phyloP scores from a whole-genome alignment of 2,113 vertebrate genomes.

The Nothobranchius furzeri region DNA sequence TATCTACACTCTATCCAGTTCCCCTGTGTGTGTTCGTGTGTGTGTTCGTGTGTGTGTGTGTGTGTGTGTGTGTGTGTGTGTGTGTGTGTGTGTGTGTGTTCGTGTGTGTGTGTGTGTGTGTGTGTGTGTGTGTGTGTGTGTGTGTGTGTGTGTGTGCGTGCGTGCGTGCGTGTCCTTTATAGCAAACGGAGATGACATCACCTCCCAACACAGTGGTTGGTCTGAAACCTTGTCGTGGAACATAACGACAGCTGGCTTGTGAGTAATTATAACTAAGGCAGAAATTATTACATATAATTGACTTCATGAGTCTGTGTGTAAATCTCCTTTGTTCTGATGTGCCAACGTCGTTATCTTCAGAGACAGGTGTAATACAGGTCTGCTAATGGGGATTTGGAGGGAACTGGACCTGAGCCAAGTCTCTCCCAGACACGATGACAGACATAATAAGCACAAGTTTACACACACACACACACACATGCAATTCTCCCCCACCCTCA shows the following conservation, averaged over 20 bases:
- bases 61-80: neutral
- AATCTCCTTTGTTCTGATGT: slow-evolving; percentile 12
- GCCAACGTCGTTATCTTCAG: slow-evolving; percentile 26
- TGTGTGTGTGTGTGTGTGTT: neutral
- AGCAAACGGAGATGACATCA: slow-evolving; percentile 68
- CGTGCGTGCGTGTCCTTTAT: neutral
- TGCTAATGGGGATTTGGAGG: neutral
- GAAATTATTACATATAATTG: neutral
- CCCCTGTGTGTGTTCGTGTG: slow-evolving; percentile 27
- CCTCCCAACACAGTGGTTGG: slow-evolving; percentile 47
- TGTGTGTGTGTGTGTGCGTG: neutral
- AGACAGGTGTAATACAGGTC: slow-evolving; percentile 52
- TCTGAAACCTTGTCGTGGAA: slow-evolving; percentile 32
- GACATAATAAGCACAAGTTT: slow-evolving; percentile 37
- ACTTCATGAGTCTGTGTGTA: neutral
- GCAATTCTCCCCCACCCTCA: neutral
- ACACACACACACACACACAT: slow-evolving; percentile 4
- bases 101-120: too few relatives aligned
- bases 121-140: too few relatives aligned
- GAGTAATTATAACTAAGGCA: slow-evolving; percentile 5
- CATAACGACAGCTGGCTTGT: slow-evolving; percentile 31
- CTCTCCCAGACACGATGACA: slow-evolving; percentile 58
- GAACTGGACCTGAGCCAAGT: slow-evolving; percentile 29
- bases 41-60: neutral
- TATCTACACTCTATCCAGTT: slow-evolving; percentile 61